phyloP scores from a whole-genome alignment of 2,888 invertebrate genomes.

The Epirrita christyi region DNA sequence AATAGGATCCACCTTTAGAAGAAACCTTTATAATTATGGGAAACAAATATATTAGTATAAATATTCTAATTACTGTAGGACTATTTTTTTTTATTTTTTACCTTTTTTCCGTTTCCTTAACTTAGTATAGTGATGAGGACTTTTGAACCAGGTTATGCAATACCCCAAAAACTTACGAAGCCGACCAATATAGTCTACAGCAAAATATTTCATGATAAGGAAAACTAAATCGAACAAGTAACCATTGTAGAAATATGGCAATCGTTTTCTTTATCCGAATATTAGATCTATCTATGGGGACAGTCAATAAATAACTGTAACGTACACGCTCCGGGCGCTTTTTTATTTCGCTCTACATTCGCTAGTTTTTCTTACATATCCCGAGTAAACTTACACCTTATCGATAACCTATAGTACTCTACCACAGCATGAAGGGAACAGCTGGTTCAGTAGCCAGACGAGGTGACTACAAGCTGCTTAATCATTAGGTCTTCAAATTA shows the following conservation, averaged over 20 bases:
- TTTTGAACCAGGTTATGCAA: neutral
- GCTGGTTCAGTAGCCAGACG: constrained; percentile 2
- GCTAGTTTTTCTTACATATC: constrained; percentile 31
- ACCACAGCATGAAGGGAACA: neutral
- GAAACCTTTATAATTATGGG: too few species aligned
- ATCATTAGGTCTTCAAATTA: too few species aligned
- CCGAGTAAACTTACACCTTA: constrained; percentile 33
- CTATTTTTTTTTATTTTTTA: too few species aligned
- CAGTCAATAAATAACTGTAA: constrained; percentile 39
- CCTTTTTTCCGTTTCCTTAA: too few species aligned
- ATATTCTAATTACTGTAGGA: too few species aligned
- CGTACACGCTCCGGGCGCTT: constrained; percentile 31
- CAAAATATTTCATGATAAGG: constrained; percentile 22
- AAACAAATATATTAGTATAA: too few species aligned
- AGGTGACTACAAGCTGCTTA: too few species aligned
- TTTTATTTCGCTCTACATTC: constrained; percentile 32
- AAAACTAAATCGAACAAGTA: constrained; percentile 28
- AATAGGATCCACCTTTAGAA: too few species aligned
- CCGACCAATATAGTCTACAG: neutral
- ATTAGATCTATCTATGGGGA: constrained; percentile 40
- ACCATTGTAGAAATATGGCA: constrained; percentile 32
- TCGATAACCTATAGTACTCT: constrained; percentile 21
- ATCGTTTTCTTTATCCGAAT: constrained; percentile 31
- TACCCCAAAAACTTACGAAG: constrained; percentile 1
- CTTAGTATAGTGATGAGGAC: neutral